A percentile compares a stretch with the other conserved stretches of the same genome.
Conservation (phyloP, 2,797 vertebrate genomes). For the Lepus townsendii region DNA sequence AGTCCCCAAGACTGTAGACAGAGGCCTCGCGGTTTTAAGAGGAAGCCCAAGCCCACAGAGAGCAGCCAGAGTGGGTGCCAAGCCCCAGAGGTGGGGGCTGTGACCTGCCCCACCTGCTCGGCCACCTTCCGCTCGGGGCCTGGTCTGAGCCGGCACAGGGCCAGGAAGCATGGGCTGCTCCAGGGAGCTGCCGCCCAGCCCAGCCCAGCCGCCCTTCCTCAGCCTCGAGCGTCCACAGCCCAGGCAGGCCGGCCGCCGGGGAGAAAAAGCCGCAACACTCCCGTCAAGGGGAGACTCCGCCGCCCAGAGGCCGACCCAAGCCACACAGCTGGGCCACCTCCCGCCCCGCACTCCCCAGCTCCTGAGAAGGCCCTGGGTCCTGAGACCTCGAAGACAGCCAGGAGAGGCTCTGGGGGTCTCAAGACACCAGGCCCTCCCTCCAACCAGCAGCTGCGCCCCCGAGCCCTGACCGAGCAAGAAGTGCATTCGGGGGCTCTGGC, state of each 20-base stretch:
- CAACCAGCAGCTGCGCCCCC: conserved; percentile 11
- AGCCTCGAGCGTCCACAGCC: conserved; percentile 25
- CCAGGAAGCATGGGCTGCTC: conserved; percentile 94
- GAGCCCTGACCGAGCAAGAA: not conserved
- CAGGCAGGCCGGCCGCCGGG: conserved; percentile 32
- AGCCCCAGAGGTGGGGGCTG: not conserved
- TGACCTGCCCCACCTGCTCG: conserved; percentile 94
- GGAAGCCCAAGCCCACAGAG: conserved; percentile 74
- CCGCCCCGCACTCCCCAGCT: not conserved
- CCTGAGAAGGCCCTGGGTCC: conserved; percentile 42
- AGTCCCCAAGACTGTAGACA: conserved; percentile 60
- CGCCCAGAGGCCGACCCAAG: rapidly evolving
- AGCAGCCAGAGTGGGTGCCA: conserved; percentile 84
- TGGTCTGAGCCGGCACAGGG: conserved; percentile 96
- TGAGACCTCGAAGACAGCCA: conserved; percentile 54
- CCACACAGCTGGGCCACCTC: rapidly evolving
- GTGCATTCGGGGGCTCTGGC: rapidly evolving
- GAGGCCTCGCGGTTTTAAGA: not conserved
- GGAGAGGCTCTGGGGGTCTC: conserved; percentile 53
- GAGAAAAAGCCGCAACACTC: conserved; percentile 58
- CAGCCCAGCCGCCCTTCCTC: not conserved
- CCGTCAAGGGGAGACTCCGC: not conserved
- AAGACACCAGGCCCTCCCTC: conserved; percentile 30
- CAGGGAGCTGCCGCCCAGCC: conserved; percentile 76
- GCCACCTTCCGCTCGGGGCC: conserved; percentile 95